Conservation (phyloP, 2,888 invertebrate species). For the Macropis europaea region DNA sequence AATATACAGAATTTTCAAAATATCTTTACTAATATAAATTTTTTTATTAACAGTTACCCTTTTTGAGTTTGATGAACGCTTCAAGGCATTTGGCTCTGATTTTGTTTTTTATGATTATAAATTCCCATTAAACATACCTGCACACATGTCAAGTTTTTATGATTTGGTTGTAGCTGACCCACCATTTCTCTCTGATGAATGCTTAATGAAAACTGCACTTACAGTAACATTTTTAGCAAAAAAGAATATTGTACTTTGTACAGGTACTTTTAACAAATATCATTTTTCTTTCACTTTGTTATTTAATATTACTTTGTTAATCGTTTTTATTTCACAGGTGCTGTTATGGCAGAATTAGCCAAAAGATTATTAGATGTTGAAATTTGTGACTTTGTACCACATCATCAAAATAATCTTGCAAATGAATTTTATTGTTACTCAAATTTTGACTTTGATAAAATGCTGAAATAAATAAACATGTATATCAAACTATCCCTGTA, state of each 20-base stretch:
- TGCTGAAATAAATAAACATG: constrained; percentile 19
- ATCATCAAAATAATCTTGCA: constrained; percentile 93
- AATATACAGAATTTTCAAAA: not conserved
- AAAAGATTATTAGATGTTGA: constrained; percentile 84
- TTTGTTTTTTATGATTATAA: constrained; percentile 95
- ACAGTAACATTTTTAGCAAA: constrained; percentile 89
- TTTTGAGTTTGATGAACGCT: constrained; percentile 93
- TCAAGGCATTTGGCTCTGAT: constrained; percentile 88
- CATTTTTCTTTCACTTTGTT: not conserved
- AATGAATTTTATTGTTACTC: constrained; percentile 96
- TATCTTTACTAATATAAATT: constrained; percentile 22
- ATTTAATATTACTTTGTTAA: not conserved
- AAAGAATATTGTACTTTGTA: constrained; percentile 91
- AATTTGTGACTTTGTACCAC: constrained; percentile 87
- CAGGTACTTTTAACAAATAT: constrained; percentile 82
- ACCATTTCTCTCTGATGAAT: constrained; percentile 96
- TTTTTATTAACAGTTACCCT: constrained; percentile 83
- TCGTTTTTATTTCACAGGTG: constrained; percentile 80
- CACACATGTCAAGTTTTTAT: constrained; percentile 83
- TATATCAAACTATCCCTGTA: not conserved
- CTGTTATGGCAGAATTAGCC: constrained; percentile 88
- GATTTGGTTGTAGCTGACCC: constrained; percentile 96
- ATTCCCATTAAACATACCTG: constrained; percentile 85
- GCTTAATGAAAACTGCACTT: constrained; percentile 89
- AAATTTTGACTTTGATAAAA: constrained; percentile 88